phyloP scores from a whole-genome alignment of 1,140 invertebrate genomes.

The Metopolophium dirhodum region DNA sequence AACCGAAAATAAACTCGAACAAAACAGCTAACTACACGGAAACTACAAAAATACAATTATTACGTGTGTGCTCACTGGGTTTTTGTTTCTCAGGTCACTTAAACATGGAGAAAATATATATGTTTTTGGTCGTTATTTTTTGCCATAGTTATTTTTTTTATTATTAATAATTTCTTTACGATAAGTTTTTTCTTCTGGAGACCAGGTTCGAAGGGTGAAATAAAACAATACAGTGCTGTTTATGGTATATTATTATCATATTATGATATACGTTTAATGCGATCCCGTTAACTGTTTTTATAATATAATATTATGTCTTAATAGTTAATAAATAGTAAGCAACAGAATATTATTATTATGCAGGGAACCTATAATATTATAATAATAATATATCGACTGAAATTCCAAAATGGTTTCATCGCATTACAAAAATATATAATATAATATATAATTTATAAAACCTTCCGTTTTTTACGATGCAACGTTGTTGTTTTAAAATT shows the following conservation, averaged over 20 bases:
- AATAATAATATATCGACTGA: neutral
- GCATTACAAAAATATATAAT: neutral
- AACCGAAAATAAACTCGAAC: constrained; percentile 31
- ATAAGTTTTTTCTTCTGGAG: constrained; percentile 30
- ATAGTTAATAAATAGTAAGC: neutral
- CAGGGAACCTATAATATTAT: neutral
- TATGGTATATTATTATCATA: neutral
- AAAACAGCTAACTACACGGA: constrained; percentile 40
- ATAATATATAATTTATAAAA: neutral
- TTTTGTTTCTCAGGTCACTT: constrained; percentile 33
- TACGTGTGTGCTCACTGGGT: constrained; percentile 45
- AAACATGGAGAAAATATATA: neutral
- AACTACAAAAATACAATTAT: constrained; percentile 50
- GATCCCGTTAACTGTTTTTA: neutral
- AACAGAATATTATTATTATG: neutral
- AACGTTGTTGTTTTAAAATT: constrained; percentile 33
- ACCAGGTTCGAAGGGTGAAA: constrained; percentile 43
- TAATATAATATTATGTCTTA: neutral
- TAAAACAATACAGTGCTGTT: constrained; percentile 10
- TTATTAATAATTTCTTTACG: neutral
- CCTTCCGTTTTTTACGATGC: neutral
- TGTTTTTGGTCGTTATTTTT: neutral
- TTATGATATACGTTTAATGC: neutral
- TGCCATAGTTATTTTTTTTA: neutral
- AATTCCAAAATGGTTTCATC: neutral